A percentile compares a stretch with the other conserved stretches of the same genome.
Evolutionary conservation across 35 echinoderm and acorn worm genomes (phyloP).

Genomic region (Chiridota heheva): DNA sequence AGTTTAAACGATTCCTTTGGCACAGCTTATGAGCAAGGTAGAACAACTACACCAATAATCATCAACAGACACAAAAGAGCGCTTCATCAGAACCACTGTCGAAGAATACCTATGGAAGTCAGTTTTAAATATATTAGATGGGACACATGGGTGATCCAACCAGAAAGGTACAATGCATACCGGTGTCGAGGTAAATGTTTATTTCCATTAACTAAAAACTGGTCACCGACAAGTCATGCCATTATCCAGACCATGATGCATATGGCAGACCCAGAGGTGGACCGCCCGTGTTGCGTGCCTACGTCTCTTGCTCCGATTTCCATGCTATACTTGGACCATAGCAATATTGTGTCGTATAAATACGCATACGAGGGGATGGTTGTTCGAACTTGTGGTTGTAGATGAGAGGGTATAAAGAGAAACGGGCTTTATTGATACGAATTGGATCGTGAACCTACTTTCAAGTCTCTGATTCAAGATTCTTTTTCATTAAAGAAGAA

Average conservation of each 20-base stretch:
- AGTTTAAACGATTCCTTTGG: no score
- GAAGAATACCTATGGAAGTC: slow-evolving; percentile 1
- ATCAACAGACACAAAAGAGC: no score
- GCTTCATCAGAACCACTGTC: background rate
- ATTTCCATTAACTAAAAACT: background rate
- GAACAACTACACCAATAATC: no score
- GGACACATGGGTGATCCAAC: background rate
- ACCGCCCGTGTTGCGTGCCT: slow-evolving; percentile 8
- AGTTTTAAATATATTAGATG: background rate
- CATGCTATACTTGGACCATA: background rate
- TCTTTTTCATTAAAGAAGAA: no score
- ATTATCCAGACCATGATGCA: background rate
- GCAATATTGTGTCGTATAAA: background rate
- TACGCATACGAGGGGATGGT: background rate
- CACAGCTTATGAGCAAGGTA: no score
- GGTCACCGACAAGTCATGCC: background rate
- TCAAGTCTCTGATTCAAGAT: no score
- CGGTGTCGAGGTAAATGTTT: background rate
- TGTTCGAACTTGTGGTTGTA: background rate
- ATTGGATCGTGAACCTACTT: no score
- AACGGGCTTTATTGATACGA: no score
- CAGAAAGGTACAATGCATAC: background rate
- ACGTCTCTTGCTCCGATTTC: background rate
- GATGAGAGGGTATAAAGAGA: background rate
- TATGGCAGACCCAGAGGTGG: background rate